Conservation (phyloP, 2,113 vertebrate genomes). For the Hippocampus guttulatus region DNA sequence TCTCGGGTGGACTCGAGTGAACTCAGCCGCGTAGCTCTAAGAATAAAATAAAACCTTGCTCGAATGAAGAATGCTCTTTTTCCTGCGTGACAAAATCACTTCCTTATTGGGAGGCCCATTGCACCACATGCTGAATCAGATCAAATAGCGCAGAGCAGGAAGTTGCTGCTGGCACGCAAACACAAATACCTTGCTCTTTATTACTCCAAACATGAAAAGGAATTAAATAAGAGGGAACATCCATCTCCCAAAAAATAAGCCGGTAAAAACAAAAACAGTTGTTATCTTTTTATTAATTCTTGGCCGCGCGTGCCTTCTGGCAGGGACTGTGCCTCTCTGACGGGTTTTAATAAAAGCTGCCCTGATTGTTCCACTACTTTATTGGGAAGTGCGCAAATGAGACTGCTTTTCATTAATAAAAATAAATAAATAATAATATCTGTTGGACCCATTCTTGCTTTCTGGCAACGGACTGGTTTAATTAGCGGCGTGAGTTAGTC, state of each 20-base stretch:
- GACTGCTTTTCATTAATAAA: constrained; percentile 54
- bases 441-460: constrained; percentile 58
- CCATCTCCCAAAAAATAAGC: constrained; percentile 9
- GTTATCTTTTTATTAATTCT: constrained; percentile 60
- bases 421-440: constrained; percentile 19
- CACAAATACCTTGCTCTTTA: constrained; percentile 12
- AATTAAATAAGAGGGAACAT: constrained; percentile 46
- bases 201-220: constrained; percentile 41
- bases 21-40: constrained; percentile 35
- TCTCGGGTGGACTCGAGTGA: constrained; percentile 35
- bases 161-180: constrained; percentile 48
- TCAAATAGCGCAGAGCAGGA: constrained; percentile 50
- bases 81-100: constrained; percentile 63
- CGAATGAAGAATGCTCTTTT: constrained; percentile 53
- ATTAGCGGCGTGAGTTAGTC: not conserved
- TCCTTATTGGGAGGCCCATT: constrained; percentile 55
- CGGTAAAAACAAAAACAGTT: constrained; percentile 39
- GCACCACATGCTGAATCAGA: constrained; percentile 58
- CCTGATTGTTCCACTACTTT: constrained; percentile 65
- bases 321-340: constrained; percentile 52
- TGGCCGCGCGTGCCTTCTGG: constrained; percentile 49
- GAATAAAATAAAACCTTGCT: constrained; percentile 55
- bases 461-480: constrained; percentile 50
- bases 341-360: constrained; percentile 65
- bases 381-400: constrained; percentile 62